phyloP scores from a whole-genome alignment of 2,113 vertebrate genomes.

The Numenius arquata region DNA sequence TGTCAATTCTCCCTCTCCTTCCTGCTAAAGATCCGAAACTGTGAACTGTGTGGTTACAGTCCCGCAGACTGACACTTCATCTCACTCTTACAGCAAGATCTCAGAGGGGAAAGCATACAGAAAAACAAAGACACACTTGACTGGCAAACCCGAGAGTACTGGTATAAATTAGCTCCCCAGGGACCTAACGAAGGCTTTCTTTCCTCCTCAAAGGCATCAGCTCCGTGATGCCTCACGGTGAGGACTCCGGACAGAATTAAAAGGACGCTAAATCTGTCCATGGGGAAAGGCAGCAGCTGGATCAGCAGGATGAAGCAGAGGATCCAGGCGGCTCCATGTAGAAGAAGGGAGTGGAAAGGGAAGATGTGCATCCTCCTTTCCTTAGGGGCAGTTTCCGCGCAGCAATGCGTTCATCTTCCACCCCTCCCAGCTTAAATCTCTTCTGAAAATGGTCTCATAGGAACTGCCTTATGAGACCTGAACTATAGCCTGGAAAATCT shows the following conservation, averaged over 20 bases:
- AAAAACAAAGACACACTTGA: slow-evolving; percentile 24
- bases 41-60: not conserved
- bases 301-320: not conserved
- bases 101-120: not conserved
- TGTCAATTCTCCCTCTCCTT: not conserved
- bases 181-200: not conserved
- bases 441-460: not conserved
- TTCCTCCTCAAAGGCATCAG: not conserved
- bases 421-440: not conserved
- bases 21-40: not conserved
- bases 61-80: not conserved
- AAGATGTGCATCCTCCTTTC: not conserved
- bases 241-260: not conserved
- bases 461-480: not conserved
- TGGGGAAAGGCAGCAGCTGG: not conserved
- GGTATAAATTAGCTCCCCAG: slow-evolving; percentile 7
- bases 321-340: not conserved
- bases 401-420: not conserved
- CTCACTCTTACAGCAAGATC: not conserved
- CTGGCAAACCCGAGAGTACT: not conserved
- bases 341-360: fast-evolving
- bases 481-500: fast-evolving
- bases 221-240: not conserved
- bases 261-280: not conserved
- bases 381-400: not conserved